Percentiles rank a stretch among this genome's conserved stretches.
These are phyloP conservation scores for Thalassoma bifasciatum DNA, from an alignment of 2,113 vertebrate species.

Conservation along the genomic window DNA sequence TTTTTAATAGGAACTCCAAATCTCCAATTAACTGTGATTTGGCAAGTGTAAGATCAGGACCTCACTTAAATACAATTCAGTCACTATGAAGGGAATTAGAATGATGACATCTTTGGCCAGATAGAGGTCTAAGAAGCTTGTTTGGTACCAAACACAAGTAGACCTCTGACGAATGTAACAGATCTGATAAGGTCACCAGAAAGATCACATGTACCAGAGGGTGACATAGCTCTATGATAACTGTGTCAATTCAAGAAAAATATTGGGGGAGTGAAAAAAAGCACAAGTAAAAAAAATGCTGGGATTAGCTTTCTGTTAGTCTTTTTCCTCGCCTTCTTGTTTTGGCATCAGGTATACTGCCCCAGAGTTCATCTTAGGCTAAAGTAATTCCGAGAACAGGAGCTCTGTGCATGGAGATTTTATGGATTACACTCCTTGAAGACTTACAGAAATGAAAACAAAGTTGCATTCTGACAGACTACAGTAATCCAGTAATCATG, in stretches of 20 bases:
- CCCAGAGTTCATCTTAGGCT: conserved; percentile 3
- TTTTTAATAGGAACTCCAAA: neutral
- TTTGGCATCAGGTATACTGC: neutral
- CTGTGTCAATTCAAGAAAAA: neutral
- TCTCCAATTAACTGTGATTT: neutral
- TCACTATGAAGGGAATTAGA: conserved; percentile 29
- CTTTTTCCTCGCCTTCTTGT: neutral
- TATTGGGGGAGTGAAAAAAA: neutral
- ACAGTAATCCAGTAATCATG: neutral
- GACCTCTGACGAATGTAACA: conserved; percentile 15
- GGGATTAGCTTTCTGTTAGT: neutral
- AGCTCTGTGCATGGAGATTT: conserved; percentile 18
- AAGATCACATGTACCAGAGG: neutral
- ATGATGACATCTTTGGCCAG: conserved; percentile 15
- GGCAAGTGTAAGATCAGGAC: neutral
- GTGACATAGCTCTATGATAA: neutral
- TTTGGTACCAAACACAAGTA: conserved; percentile 10
- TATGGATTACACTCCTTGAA: conserved; percentile 20
- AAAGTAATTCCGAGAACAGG: conserved; percentile 1
- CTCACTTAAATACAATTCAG: conserved; percentile 16
- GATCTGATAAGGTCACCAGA: conserved; percentile 14
- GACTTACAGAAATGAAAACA: conserved; percentile 5
- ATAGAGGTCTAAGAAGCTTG: conserved; percentile 27
- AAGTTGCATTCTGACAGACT: conserved; percentile 23
- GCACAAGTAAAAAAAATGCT: neutral